Percentiles rank a stretch among this genome's conserved stretches.
Evolutionary conservation across 1,140 invertebrate genomes (phyloP).

Genomic region (Cyphomyrmex costatus): DNA sequence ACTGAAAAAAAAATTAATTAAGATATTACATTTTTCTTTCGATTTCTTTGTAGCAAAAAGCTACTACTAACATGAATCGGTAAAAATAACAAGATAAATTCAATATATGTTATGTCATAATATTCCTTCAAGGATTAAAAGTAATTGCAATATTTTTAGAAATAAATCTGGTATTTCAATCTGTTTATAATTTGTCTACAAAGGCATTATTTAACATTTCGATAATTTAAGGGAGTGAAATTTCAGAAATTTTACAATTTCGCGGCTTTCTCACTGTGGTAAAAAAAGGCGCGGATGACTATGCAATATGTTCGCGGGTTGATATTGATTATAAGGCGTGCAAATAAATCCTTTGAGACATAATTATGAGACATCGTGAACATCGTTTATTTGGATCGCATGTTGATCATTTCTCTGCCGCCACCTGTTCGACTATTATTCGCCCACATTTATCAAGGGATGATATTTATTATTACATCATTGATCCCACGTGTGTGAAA

Average conservation of each 20-base stretch:
- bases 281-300: neutral
- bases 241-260: neutral
- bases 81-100: neutral
- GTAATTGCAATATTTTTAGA: neutral
- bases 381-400: neutral
- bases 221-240: neutral
- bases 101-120: neutral
- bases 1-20: neutral
- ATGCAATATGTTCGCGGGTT: neutral
- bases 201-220: neutral
- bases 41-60: neutral
- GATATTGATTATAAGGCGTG: constrained; percentile 31
- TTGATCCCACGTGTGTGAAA: constrained; percentile 6
- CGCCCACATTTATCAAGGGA: neutral
- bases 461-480: constrained; percentile 45
- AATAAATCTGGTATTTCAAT: neutral
- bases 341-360: constrained; percentile 49
- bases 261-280: neutral
- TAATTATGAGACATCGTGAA: neutral
- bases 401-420: neutral
- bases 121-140: neutral
- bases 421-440: constrained; percentile 25
- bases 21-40: neutral
- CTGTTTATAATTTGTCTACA: neutral
- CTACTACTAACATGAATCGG: neutral